Conservation (phyloP, 2,888 invertebrate species). For the Panopea generosa region DNA sequence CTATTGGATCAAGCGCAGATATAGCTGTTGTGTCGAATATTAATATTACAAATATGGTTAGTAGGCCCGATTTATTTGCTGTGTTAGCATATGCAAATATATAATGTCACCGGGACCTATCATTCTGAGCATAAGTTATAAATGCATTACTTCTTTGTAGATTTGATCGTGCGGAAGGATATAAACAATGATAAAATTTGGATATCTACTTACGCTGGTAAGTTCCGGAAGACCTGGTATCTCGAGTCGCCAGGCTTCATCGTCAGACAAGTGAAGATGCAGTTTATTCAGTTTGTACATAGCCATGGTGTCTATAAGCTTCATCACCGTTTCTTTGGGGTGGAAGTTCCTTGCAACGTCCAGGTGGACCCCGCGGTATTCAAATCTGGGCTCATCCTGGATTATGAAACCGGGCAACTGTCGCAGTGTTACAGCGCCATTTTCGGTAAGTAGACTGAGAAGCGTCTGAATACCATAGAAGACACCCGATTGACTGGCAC, state of each 20-base stretch:
- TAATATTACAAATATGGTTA: too few relatives aligned
- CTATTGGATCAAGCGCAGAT: too few relatives aligned
- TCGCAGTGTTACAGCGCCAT: constrained; percentile 28
- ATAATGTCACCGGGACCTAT: too few relatives aligned
- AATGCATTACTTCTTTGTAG: too few relatives aligned
- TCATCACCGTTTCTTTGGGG: constrained; percentile 61
- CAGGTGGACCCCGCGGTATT: constrained; percentile 65
- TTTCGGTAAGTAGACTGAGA: constrained; percentile 42
- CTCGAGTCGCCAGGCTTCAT: constrained; percentile 81
- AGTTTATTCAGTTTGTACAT: constrained; percentile 81
- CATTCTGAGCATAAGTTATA: too few relatives aligned
- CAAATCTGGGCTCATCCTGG: constrained; percentile 62
- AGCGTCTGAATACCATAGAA: constrained; percentile 67
- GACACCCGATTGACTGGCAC: constrained; percentile 47
- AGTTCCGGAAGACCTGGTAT: constrained; percentile 78
- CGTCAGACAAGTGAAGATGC: constrained; percentile 80
- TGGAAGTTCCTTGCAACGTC: constrained; percentile 69
- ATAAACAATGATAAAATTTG: too few relatives aligned
- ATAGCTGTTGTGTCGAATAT: too few relatives aligned
- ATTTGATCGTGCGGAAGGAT: too few relatives aligned
- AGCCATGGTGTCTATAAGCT: constrained; percentile 78
- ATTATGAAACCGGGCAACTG: constrained; percentile 44
- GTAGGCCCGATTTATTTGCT: too few relatives aligned
- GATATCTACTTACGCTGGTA: constrained; percentile 72
- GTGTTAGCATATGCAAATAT: too few relatives aligned